Conservation (phyloP, 2,888 invertebrate species). For the Sminthurinus aureus region DNA sequence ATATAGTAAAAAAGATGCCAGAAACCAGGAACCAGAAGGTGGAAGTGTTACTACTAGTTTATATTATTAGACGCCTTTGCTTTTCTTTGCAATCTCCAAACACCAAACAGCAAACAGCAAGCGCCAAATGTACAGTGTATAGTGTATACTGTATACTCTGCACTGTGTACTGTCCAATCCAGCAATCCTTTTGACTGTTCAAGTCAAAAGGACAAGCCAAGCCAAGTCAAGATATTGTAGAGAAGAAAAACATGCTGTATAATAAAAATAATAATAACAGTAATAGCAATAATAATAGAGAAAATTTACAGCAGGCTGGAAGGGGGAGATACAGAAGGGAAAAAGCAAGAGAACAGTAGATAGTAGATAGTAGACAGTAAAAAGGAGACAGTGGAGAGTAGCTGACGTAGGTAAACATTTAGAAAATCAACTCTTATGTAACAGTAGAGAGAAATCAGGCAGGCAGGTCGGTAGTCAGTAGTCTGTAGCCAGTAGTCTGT, state of each 20-base stretch:
- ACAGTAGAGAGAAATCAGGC: too few species aligned
- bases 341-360: not conserved
- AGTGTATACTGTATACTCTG: too few species aligned
- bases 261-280: not conserved
- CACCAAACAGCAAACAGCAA: too few species aligned
- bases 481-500: too few species aligned
- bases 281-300: not conserved
- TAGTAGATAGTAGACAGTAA: too few species aligned
- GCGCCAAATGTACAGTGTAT: too few species aligned
- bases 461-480: too few species aligned
- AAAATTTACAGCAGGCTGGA: not conserved
- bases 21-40: constrained; percentile 11
- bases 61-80: not conserved
- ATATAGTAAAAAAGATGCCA: not conserved
- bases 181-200: not conserved
- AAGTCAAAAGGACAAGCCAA: not conserved
- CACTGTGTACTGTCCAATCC: not conserved
- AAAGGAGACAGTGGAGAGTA: not conserved
- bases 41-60: not conserved
- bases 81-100: too few species aligned
- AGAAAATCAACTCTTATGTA: too few species aligned
- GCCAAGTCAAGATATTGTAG: too few species aligned
- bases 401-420: not conserved
- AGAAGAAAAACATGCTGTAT: too few species aligned
- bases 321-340: not conserved